Evolutionary conservation across 2,113 vertebrate genomes (phyloP), one percentile per base, ranked within the genome.

Genomic region (Uropsilus gracilis): DNA sequence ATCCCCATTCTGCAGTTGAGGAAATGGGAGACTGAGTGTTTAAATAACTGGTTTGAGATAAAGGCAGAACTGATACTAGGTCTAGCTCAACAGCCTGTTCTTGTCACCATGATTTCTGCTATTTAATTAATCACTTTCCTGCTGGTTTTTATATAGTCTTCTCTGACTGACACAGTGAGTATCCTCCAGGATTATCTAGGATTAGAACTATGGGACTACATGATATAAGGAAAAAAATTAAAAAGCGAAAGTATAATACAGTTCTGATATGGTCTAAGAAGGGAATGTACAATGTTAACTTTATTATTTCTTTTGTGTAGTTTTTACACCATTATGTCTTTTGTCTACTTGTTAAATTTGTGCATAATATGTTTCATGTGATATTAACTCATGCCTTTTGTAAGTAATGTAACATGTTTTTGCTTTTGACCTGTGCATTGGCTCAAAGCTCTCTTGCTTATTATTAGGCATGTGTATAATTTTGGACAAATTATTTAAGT

Each of bases 311-410:
- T 73, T 89, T 88, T 63, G 8, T 78, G 1, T 90, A 53, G 63
- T 85, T 89, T 94, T 75, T 73, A 55, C 55, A 68, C 16, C 61
- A n/a, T 94, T 78, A 39, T 66, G 0, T 90, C 46, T 87, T 1
- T 96, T 81, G 14, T 94, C 50, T 86, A 75, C 59, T 66, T 75
- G 20, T 59, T 75, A 66, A 95, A 69, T 94, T 69, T 18, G 20
- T 84, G 32, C 10, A 42, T 6, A 71, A 86, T 9, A 42, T 82
- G 69, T 78, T 94, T 95, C 26, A 89, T 63, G 37, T 81, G 76
- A 66, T 94, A 77, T 77, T 95, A 84, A 72, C 26, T 89, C 37
- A 48, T 82, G 5, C 44, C n/a, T 82, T 91, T 96, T 64, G 37
- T 39, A 91, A 86, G 37, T 42, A 94, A 9, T 85, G 13, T 92